Evolutionary conservation across 2,888 invertebrate genomes (phyloP).

Genomic region (Heliconius sara): DNA sequence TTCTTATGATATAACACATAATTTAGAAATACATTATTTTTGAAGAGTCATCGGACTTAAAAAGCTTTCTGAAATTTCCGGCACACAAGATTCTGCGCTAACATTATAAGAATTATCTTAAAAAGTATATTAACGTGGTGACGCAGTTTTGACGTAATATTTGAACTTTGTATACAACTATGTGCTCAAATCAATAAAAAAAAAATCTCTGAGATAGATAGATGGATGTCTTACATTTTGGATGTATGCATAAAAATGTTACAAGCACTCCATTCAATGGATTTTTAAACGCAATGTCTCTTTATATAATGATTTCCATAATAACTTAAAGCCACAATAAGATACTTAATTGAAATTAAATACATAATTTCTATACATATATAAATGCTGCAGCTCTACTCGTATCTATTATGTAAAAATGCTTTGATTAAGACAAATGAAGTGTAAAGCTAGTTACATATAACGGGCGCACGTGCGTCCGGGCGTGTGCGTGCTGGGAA

Average conservation of each 20-base stretch:
- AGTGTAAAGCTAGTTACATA: conserved; percentile 26
- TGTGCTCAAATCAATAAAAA: not conserved
- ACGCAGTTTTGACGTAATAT: not conserved
- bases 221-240: no score
- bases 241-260: no score
- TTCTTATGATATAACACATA: not conserved
- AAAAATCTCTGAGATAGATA: no score
- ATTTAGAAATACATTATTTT: not conserved
- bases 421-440: conserved; percentile 32
- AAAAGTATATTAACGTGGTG: not conserved
- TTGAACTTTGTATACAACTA: not conserved
- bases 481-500: conserved; percentile 30
- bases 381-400: not conserved
- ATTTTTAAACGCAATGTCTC: no score
- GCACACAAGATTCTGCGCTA: conserved; percentile 3
- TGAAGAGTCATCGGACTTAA: not conserved
- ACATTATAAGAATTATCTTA: not conserved
- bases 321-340: no score
- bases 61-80: conserved; percentile 14
- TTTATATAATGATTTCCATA: no score
- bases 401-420: conserved; percentile 12
- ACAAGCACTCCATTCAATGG: no score
- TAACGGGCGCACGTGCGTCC: conserved; percentile 44
- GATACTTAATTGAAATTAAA: not conserved
- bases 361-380: not conserved